Evolutionary conservation across 92 coral and sea anemone genomes (phyloP).

Genomic region (Desmophyllum pertusum): DNA sequence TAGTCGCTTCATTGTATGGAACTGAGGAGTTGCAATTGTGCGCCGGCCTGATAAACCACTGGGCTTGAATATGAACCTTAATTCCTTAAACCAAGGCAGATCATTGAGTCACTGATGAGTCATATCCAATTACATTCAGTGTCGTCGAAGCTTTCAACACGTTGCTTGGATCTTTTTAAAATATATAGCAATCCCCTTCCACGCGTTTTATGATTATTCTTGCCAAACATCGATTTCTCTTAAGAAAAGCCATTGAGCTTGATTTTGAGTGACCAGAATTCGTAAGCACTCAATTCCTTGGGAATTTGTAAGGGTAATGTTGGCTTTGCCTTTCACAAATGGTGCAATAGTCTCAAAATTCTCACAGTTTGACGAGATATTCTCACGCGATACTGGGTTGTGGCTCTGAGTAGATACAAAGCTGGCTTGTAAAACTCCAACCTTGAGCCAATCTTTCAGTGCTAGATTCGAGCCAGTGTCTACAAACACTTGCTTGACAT

Average conservation of each 20-base stretch:
- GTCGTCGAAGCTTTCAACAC: no score
- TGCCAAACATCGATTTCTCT: constrained; percentile 70
- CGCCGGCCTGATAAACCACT: no score
- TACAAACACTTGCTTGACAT: constrained; percentile 49
- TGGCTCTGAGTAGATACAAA: not conserved
- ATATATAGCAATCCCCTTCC: no score
- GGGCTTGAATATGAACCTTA: no score
- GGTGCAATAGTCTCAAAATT: constrained; percentile 34
- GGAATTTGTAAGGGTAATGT: not conserved
- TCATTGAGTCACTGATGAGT: no score
- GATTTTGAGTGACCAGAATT: constrained; percentile 32
- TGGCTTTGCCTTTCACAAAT: constrained; percentile 22
- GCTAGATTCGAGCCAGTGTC: constrained; percentile 68
- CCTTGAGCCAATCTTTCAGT: constrained; percentile 20
- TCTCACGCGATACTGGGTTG: not conserved
- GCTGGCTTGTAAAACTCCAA: constrained; percentile 61
- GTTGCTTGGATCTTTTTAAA: no score
- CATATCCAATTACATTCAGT: no score
- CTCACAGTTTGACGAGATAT: constrained; percentile 16
- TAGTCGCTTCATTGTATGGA: no score
- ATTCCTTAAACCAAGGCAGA: no score
- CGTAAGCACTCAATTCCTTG: constrained; percentile 36
- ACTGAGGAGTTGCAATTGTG: no score
- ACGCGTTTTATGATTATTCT: no score
- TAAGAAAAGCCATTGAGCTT: constrained; percentile 51